These are phyloP conservation scores for Drosophila meridionalis DNA, from an alignment of 2,888 invertebrate species.

Conservation along the genomic window DNA sequence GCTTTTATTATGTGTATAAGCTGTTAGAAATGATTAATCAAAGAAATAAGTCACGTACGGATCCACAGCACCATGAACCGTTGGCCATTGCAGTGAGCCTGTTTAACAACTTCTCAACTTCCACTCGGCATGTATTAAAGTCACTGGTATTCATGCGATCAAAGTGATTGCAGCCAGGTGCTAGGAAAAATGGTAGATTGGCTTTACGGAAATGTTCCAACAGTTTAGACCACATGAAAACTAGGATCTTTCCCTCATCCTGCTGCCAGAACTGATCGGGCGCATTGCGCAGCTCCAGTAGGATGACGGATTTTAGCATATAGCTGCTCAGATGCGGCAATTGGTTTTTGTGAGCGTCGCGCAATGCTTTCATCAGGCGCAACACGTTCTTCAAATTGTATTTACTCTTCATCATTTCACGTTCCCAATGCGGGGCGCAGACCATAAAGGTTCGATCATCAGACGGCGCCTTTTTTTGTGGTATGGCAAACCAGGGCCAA, in stretches of 20 bases:
- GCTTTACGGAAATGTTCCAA: background rate
- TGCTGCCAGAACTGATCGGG: slow-evolving; percentile 13
- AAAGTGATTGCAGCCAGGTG: slow-evolving; percentile 26
- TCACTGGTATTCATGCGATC: slow-evolving; percentile 7
- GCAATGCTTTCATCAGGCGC: slow-evolving; percentile 49
- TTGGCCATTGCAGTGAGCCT: background rate
- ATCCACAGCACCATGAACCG: rapidly evolving
- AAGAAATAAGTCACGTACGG: background rate
- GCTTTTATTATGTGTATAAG: background rate
- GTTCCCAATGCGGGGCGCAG: slow-evolving; percentile 47
- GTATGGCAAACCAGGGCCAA: slow-evolving; percentile 37
- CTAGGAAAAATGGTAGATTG: slow-evolving; percentile 32
- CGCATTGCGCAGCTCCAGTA: slow-evolving; percentile 14
- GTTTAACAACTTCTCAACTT: background rate
- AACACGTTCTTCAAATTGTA: slow-evolving; percentile 40
- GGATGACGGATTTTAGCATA: slow-evolving; percentile 46
- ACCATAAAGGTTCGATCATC: slow-evolving; percentile 41
- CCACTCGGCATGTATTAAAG: background rate
- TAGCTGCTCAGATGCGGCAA: slow-evolving; percentile 41
- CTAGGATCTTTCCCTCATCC: slow-evolving; percentile 13
- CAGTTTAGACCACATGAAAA: slow-evolving; percentile 36
- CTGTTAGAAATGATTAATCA: background rate
- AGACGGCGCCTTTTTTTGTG: slow-evolving; percentile 18
- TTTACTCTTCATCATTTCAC: slow-evolving; percentile 32
- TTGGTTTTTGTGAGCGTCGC: slow-evolving; percentile 3